These are phyloP conservation scores for Colinus virginianus DNA, from an alignment of 2,113 vertebrate species.

Conservation along the genomic window DNA sequence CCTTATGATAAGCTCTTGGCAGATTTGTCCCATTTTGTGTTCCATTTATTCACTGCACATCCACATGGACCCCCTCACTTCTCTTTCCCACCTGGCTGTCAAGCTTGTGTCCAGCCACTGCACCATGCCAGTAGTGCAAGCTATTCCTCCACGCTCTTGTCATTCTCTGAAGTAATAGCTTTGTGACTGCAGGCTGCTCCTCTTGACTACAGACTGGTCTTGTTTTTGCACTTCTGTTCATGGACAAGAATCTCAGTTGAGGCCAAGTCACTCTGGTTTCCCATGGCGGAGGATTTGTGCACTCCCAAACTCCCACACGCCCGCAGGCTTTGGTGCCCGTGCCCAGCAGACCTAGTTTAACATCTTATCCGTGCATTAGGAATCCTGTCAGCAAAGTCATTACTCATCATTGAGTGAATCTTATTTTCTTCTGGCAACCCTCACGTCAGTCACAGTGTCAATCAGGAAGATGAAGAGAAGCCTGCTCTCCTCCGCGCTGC, in stretches of 20 bases:
- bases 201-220: background rate
- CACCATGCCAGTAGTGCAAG: background rate
- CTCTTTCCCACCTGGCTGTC: background rate
- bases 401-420: background rate
- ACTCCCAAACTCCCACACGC: background rate
- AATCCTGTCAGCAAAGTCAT: background rate
- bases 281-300: background rate
- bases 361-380: background rate
- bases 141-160: background rate
- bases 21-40: background rate
- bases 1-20: background rate
- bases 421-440: background rate
- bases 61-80: background rate
- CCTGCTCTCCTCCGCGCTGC: background rate
- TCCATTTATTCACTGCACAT: background rate
- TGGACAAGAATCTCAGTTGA: background rate
- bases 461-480: background rate
- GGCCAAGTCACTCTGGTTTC: background rate
- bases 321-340: background rate
- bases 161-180: background rate
- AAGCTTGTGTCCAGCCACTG: background rate
- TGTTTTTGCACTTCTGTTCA: background rate
- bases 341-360: background rate
- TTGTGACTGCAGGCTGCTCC: background rate
- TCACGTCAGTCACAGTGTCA: background rate